Evolutionary conservation across 2,888 invertebrate species (phyloP).

Genomic region (Gnatocerus cornutus): DNA sequence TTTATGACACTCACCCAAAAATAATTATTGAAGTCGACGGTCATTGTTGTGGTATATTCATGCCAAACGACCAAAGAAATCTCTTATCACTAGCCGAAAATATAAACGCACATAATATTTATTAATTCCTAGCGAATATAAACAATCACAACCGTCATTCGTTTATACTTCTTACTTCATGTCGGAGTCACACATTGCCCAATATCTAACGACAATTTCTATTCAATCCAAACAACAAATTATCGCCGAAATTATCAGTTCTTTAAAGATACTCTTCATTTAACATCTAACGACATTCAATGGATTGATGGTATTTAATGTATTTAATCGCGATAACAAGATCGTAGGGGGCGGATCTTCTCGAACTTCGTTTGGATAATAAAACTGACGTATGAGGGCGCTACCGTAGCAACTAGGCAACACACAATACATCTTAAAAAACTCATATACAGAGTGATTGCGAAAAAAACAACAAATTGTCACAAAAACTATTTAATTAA

Average conservation of each 20-base stretch:
- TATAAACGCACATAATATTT: conserved; percentile 55
- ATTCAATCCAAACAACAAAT: conserved; percentile 11
- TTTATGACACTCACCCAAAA: conserved; percentile 48
- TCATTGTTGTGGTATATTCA: conserved; percentile 68
- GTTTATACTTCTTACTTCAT: conserved; percentile 18
- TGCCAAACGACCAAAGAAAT: conserved; percentile 58
- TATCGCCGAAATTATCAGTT: conserved; percentile 26
- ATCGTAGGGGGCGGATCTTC: conserved; percentile 49
- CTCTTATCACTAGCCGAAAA: conserved; percentile 46
- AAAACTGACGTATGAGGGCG: conserved; percentile 43
- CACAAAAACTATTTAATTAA: no score
- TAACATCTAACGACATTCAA: conserved; percentile 31
- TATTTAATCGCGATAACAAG: conserved; percentile 47
- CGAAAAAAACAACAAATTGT: neutral
- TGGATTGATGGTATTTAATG: conserved; percentile 35
- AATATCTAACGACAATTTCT: conserved; percentile 20
- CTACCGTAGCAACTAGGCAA: conserved; percentile 22
- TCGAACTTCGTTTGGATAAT: conserved; percentile 11
- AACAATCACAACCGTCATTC: conserved; percentile 47
- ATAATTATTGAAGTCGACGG: conserved; percentile 68
- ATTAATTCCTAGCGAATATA: conserved; percentile 40
- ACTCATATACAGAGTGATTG: neutral
- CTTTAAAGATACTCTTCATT: conserved; percentile 21
- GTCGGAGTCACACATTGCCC: conserved; percentile 1
- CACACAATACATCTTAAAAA: conserved; percentile 1